Evolutionary conservation across 2,797 vertebrate species (phyloP).

Genomic region (Acrocephalus scirpaceus): DNA sequence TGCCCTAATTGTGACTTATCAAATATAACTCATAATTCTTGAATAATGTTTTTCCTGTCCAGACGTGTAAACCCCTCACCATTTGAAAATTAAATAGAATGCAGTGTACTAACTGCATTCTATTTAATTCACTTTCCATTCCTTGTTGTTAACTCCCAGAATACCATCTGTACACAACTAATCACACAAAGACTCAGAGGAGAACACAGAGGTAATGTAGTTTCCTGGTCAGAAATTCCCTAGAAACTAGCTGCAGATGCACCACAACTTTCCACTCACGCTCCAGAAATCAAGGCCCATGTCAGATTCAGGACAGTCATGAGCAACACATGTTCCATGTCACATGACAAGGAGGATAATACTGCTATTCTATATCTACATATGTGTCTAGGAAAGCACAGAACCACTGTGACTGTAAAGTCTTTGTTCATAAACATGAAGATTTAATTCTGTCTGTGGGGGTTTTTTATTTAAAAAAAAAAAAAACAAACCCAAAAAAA

Average conservation of each 20-base stretch:
- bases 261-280: background rate
- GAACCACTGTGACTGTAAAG: background rate
- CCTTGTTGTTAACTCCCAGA: background rate
- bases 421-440: background rate
- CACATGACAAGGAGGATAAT: background rate
- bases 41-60: background rate
- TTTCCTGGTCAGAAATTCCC: background rate
- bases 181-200: background rate
- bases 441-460: background rate
- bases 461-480: background rate
- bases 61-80: background rate
- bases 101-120: background rate
- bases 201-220: background rate
- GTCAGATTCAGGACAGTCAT: background rate
- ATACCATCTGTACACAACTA: background rate
- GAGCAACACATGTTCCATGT: accelerated
- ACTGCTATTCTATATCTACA: background rate
- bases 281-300: background rate
- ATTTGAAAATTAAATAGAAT: background rate
- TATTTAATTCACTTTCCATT: background rate
- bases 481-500: background rate
- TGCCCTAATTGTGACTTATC: background rate
- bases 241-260: background rate
- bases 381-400: background rate
- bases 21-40: background rate